Percentiles rank a stretch among this genome's conserved stretches.
Conservation (phyloP, 2,888 invertebrate genomes). For the Gibbula magus region DNA sequence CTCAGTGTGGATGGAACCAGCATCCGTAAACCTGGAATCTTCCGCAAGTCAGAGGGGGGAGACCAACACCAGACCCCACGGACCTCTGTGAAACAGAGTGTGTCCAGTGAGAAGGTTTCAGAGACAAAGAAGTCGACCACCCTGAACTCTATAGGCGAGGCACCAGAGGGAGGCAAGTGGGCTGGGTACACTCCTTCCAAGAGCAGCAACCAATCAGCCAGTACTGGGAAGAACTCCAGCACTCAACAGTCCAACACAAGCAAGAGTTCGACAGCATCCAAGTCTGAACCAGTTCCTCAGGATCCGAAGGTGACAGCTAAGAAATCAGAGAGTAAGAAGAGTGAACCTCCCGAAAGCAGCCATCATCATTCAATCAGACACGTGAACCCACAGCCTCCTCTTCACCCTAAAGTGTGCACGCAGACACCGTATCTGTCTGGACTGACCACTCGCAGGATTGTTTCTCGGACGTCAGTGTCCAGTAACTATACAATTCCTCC, state of each 20-base stretch:
- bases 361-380: not conserved
- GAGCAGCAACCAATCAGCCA: not conserved
- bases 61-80: conserved; percentile 37
- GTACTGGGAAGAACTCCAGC: not conserved
- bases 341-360: not conserved
- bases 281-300: conserved; percentile 4
- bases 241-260: too few species aligned
- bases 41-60: not conserved
- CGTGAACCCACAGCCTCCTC: conserved; percentile 17
- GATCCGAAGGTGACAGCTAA: not conserved
- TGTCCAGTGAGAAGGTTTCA: not conserved
- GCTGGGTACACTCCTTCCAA: not conserved
- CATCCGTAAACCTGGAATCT: conserved; percentile 51
- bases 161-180: not conserved
- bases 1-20: conserved; percentile 68
- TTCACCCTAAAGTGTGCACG: conserved; percentile 25
- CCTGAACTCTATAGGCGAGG: not conserved
- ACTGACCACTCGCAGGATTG: conserved; percentile 43
- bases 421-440: conserved; percentile 11
- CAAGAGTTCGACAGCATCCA: not conserved
- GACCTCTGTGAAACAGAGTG: conserved; percentile 6
- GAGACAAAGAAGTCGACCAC: conserved; percentile 5
- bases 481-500: conserved; percentile 60
- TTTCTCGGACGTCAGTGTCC: conserved; percentile 65
- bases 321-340: not conserved